Evolutionary conservation across 2,797 vertebrate genomes (phyloP).

Genomic region (Hippocampus kuda): DNA sequence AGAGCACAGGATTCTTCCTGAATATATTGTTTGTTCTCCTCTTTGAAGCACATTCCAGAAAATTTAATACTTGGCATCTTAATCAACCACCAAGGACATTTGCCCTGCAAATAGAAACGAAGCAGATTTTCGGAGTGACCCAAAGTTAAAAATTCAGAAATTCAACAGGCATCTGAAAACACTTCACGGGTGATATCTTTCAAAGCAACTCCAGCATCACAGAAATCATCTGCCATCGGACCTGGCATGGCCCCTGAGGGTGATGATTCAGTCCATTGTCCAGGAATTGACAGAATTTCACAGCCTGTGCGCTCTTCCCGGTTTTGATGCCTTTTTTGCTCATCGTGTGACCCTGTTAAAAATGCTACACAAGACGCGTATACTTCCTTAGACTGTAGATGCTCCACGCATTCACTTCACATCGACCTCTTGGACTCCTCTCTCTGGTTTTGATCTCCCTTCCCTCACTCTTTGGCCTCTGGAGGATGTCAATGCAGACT

Average conservation of each 20-base stretch:
- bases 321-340: slow-evolving; percentile 48
- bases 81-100: neutral
- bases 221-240: slow-evolving; percentile 31
- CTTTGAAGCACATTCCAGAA: neutral
- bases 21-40: neutral
- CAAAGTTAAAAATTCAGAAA: slow-evolving; percentile 32
- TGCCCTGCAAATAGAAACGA: neutral
- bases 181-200: slow-evolving; percentile 27
- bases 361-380: slow-evolving; percentile 55
- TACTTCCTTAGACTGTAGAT: slow-evolving; percentile 66
- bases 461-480: slow-evolving; percentile 76
- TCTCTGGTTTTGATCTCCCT: slow-evolving; percentile 69
- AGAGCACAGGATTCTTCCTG: too few species aligned
- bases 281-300: slow-evolving; percentile 28
- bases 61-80: neutral
- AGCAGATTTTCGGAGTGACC: neutral
- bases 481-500: slow-evolving; percentile 84
- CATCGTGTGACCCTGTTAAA: slow-evolving; percentile 52
- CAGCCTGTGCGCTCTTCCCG: slow-evolving; percentile 34
- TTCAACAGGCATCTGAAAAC: slow-evolving; percentile 30
- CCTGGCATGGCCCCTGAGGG: slow-evolving; percentile 43
- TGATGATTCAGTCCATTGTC: slow-evolving; percentile 31
- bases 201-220: slow-evolving; percentile 28
- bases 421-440: slow-evolving; percentile 54
- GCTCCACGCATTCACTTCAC: slow-evolving; percentile 63